These are phyloP conservation scores for Falco berigora DNA, from an alignment of 2,797 vertebrate genomes.

Conservation along the genomic window DNA sequence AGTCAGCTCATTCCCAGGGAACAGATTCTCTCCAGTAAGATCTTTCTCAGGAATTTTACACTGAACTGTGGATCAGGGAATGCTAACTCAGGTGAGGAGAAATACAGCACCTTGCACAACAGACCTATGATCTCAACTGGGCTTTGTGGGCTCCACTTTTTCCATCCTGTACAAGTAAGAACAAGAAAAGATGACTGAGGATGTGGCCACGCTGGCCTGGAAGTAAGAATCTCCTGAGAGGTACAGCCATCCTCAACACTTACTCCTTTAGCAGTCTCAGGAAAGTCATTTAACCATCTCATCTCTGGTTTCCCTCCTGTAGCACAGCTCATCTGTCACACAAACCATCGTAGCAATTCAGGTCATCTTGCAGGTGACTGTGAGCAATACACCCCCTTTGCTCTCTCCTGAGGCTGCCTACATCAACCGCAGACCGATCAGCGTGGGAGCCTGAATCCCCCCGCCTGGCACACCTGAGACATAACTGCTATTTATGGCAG, in stretches of 20 bases:
- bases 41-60: neutral
- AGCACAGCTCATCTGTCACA: neutral
- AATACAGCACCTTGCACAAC: neutral
- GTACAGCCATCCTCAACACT: neutral
- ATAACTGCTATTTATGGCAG: neutral
- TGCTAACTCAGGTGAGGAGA: neutral
- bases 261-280: neutral
- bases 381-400: neutral
- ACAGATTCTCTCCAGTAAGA: neutral
- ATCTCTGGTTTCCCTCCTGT: neutral
- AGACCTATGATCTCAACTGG: neutral
- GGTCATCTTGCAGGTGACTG: neutral
- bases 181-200: neutral
- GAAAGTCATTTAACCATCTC: neutral
- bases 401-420: neutral
- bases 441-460: neutral
- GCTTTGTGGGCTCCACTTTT: neutral
- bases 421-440: neutral
- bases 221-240: neutral
- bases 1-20: neutral
- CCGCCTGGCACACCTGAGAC: accelerated
- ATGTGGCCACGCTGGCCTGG: neutral
- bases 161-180: neutral
- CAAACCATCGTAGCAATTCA: neutral
- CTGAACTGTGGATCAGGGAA: neutral